A percentile compares a stretch with the other conserved stretches of the same genome.
phyloP scores from a whole-genome alignment of 2,797 vertebrate species.

The Chiroxiphia lanceolata region DNA sequence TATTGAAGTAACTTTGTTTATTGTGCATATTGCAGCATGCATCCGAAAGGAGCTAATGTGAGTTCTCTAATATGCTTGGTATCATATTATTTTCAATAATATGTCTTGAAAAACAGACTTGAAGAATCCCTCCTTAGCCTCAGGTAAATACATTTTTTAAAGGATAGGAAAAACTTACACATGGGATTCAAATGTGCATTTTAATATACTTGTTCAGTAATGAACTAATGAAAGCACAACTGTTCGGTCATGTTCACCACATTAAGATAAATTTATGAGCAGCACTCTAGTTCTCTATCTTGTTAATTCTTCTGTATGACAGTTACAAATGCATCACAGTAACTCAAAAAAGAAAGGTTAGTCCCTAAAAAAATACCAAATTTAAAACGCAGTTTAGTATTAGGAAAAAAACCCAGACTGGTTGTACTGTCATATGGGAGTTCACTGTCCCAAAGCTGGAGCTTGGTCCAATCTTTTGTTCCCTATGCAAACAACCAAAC shows the following conservation, averaged over 20 bases:
- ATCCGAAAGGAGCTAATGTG: not conserved
- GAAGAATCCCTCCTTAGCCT: not conserved
- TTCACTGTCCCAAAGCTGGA: not conserved
- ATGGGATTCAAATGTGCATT: conserved; percentile 7
- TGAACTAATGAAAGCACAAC: conserved; percentile 9
- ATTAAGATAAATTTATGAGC: not conserved
- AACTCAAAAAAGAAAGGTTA: not conserved
- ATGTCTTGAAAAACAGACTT: not conserved
- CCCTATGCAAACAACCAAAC: not conserved
- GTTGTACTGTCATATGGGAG: not conserved
- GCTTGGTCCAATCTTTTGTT: not conserved
- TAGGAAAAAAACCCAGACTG: not conserved
- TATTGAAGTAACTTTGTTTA: not conserved
- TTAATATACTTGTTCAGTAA: not conserved
- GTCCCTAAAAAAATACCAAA: not conserved
- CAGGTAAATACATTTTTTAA: not conserved
- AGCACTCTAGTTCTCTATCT: not conserved
- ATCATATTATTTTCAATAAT: not conserved
- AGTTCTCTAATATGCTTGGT: not conserved
- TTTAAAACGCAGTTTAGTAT: not conserved
- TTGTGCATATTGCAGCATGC: not conserved
- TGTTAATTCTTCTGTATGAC: not conserved
- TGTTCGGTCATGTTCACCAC: not conserved
- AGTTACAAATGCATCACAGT: conserved; percentile 6
- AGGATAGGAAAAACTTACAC: not conserved